phyloP scores from a whole-genome alignment of 2,888 invertebrate genomes.

The Stramonita haemastoma region DNA sequence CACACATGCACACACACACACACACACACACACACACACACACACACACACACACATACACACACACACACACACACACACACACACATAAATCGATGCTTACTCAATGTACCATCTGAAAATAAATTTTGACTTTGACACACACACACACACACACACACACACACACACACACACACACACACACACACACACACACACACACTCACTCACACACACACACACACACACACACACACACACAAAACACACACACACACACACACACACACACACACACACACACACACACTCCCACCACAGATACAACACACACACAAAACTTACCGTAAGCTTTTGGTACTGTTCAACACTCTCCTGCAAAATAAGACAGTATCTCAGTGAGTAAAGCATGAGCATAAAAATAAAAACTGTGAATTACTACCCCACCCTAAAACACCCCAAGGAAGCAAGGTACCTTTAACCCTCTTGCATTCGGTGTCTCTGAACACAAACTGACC shows the following conservation, averaged over 20 bases:
- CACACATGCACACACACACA: background rate
- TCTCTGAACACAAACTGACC: too few species aligned
- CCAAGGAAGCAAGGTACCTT: too few species aligned
- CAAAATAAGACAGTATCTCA: slow-evolving; percentile 39
- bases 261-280: slow-evolving; percentile 10
- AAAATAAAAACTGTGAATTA: too few species aligned
- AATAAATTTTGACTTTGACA: too few species aligned
- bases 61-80: background rate
- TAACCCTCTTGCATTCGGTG: too few species aligned
- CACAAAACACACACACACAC: background rate
- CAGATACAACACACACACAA: slow-evolving; percentile 7
- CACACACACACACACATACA: background rate
- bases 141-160: too few species aligned
- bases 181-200: too few species aligned
- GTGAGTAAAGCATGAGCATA: too few species aligned
- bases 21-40: slow-evolving; percentile 8
- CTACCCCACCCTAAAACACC: too few species aligned
- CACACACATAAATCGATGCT: too few species aligned
- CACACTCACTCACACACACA: background rate
- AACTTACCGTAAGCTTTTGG: slow-evolving; percentile 60
- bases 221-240: slow-evolving; percentile 15
- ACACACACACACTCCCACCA: slow-evolving; percentile 33
- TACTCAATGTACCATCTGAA: too few species aligned
- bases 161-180: too few species aligned
- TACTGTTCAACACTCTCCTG: slow-evolving; percentile 66